Evolutionary conservation across 2,797 vertebrate genomes (phyloP), one percentile per base, ranked within the genome.

Genomic region (Rhynchonycteris naso): DNA sequence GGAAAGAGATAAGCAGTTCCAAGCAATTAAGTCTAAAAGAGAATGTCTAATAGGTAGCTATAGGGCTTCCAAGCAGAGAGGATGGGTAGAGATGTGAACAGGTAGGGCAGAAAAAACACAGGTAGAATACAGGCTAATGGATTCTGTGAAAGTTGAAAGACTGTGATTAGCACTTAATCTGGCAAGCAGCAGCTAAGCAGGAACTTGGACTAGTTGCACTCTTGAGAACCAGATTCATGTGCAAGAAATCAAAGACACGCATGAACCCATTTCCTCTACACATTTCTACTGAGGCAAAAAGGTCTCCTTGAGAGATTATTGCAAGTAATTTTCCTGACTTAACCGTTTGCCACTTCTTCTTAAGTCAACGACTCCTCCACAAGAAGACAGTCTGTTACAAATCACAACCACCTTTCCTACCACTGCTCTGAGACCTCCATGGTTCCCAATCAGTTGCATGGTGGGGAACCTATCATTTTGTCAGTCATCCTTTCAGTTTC

Each of bases 401-500:
- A 91, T 4, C 7, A 13, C 35, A 33, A 22, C 12, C 10, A 33
- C 38, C 58, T 56, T 28, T 7, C 54, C n/a, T 5, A 43, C 3
- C 9, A 26, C 12, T 47, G 15, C 33, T 59, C 24, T 12, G 68
- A 18, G 18, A 38, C 26, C 22, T 43, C 13, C 8, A 4, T 9
- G 16, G 15, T 13, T 24, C 47, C 13, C 28, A 33, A 15, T 15
- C 22, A 78, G 54, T 43, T 43, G 38, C 7, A 47, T 18, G 16
- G 66, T 59, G 74, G 74, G 74, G n/a, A 33, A 56, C n/a, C 54
- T 78, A 21, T n/a, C 28, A 14, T 30, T 21, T 21, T 35, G 5
- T 8, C 14, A 1, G 0, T 21, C 52, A 15, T 30, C 2, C 10
- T 43, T 18, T 2, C 3, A 4, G 9, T 26, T 6, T 47, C 33